Conservation (phyloP, 1,140 invertebrate species). For the Meloidogyne floridensis region DNA sequence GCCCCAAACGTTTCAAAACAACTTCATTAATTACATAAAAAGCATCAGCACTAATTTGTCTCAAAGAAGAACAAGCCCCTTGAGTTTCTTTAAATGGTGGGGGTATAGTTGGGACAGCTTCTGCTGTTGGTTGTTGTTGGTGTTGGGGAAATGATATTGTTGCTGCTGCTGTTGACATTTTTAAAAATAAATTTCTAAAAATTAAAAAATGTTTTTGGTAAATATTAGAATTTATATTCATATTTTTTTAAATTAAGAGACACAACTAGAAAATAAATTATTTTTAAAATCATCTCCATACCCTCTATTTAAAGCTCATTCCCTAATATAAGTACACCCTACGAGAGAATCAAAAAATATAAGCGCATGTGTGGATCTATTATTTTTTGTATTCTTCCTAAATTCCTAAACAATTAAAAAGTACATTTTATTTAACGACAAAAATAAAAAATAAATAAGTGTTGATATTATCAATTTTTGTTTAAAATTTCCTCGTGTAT, state of each 20-base stretch:
- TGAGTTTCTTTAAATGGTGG: slow-evolving; percentile 42
- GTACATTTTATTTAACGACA: too few relatives aligned
- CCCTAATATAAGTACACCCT: too few relatives aligned
- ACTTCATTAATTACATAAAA: slow-evolving; percentile 65
- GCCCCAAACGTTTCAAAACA: slow-evolving; percentile 58
- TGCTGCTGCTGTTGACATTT: slow-evolving; percentile 14
- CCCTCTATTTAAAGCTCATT: too few relatives aligned
- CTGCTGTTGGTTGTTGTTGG: slow-evolving; percentile 14
- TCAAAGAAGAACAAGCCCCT: slow-evolving; percentile 46
- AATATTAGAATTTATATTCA: too few relatives aligned
- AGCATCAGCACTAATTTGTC: slow-evolving; percentile 60
- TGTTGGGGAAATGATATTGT: slow-evolving; percentile 9
- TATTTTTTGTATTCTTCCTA: too few relatives aligned
- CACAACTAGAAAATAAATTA: neutral
- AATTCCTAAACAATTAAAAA: neutral
- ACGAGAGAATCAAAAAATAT: neutral
- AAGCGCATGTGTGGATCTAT: neutral
- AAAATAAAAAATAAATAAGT: neutral
- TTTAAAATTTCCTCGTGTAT: neutral
- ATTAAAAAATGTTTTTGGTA: neutral
- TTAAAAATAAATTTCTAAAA: slow-evolving; percentile 19
- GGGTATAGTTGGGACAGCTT: slow-evolving; percentile 14
- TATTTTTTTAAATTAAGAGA: too few relatives aligned
- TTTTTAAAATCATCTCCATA: neutral
- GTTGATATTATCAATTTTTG: neutral